These are phyloP conservation scores for Epinotia ramella DNA, from an alignment of 2,888 invertebrate species.

Conservation along the genomic window DNA sequence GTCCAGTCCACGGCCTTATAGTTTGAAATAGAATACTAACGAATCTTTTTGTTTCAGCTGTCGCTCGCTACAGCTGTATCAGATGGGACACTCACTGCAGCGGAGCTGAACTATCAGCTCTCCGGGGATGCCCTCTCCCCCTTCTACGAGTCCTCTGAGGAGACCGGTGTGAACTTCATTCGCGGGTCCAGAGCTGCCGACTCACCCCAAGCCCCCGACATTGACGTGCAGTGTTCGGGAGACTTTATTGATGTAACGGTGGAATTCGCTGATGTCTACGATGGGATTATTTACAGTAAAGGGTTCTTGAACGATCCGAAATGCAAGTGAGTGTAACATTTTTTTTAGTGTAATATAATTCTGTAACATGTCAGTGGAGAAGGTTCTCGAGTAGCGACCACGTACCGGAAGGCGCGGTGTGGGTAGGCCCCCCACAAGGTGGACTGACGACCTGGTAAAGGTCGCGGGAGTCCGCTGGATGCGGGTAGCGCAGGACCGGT, in stretches of 20 bases:
- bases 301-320: constrained; percentile 87
- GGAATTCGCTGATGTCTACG: constrained; percentile 87
- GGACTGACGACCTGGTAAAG: too few relatives aligned
- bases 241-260: constrained; percentile 86
- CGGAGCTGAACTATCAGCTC: constrained; percentile 76
- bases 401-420: too few relatives aligned
- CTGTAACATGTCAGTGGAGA: too few relatives aligned
- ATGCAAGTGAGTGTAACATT: constrained; percentile 85
- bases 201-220: constrained; percentile 76
- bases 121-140: constrained; percentile 72
- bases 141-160: constrained; percentile 70
- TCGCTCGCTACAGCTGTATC: constrained; percentile 83
- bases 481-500: too few relatives aligned
- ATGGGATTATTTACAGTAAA: constrained; percentile 90
- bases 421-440: too few relatives aligned
- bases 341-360: background rate
- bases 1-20: too few relatives aligned
- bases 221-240: constrained; percentile 86
- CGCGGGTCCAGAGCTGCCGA: constrained; percentile 83
- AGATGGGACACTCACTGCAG: constrained; percentile 77
- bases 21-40: background rate
- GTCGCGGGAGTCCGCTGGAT: too few relatives aligned
- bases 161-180: constrained; percentile 76
- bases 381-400: too few relatives aligned
- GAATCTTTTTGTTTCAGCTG: constrained; percentile 65